Evolutionary conservation across 2,797 vertebrate species (phyloP).

Genomic region (Danio albolineatus): DNA sequence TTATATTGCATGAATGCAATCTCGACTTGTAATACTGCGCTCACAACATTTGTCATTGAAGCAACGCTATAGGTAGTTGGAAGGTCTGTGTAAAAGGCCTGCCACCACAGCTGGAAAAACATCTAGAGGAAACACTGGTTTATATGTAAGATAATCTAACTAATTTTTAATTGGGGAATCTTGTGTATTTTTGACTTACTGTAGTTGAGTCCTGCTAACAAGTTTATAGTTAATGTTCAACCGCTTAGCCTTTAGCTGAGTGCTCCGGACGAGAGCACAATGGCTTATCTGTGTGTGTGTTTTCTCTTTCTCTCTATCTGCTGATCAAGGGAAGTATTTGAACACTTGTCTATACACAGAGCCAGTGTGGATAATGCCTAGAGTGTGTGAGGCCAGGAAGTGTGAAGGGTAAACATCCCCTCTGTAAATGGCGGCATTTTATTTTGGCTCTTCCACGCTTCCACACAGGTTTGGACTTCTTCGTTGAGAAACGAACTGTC

Average conservation of each 20-base stretch:
- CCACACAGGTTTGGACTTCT: slow-evolving; percentile 28
- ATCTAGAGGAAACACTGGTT: no score
- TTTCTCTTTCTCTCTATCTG: slow-evolving; percentile 68
- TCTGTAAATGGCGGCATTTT: slow-evolving; percentile 49
- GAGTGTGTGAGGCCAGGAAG: slow-evolving; percentile 60
- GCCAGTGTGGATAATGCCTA: slow-evolving; percentile 55
- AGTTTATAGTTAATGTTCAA: slow-evolving; percentile 62
- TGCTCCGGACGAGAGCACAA: slow-evolving; percentile 58
- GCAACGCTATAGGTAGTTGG: no score
- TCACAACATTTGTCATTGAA: no score
- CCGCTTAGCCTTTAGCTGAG: slow-evolving; percentile 46
- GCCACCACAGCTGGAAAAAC: no score
- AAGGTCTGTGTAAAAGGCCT: no score
- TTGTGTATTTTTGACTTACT: neutral
- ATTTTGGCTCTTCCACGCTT: slow-evolving; percentile 42
- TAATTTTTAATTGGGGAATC: neutral
- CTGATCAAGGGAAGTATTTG: slow-evolving; percentile 77
- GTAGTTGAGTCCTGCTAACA: slow-evolving; percentile 25
- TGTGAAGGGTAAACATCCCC: slow-evolving; percentile 55
- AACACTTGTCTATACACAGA: slow-evolving; percentile 71
- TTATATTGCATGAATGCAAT: no score
- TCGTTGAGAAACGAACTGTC: slow-evolving; percentile 1
- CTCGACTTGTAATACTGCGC: no score
- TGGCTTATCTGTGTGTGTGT: slow-evolving; percentile 62
- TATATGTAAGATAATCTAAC: no score